Base-by-base conservation (phyloP, 1,140 invertebrate genomes). In the Drosophila quadrilineata region DNA sequence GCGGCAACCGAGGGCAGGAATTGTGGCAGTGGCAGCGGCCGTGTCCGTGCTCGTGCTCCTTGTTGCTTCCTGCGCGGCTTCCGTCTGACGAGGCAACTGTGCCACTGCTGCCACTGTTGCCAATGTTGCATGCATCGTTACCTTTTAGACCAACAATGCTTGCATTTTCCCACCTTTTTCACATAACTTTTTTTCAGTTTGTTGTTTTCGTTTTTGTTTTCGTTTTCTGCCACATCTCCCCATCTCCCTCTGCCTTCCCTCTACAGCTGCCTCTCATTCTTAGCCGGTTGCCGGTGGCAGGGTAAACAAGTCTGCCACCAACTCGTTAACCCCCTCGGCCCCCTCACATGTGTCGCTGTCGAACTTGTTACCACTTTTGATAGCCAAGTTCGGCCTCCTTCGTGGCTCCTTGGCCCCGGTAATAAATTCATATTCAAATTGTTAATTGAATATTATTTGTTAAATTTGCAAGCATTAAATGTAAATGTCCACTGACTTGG, bases 391-490 rank as follows among this genome's bases (percentile, higher is more conserved):
- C 77, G 77, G 77, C 77, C 77, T 72, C 77, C 79, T 50, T 68
- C 59, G 77, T 43, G 52, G 14, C 16, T 41, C 35, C 50, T 38
- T 56, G 58, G 64, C 68, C 76, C 69, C 82, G 75, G 75, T 87
- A 71, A 87, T 87, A 87, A 82, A 87, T 87, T 87, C 76, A 75
- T 87, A 87, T 87, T 87, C 84, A 87, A 87, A 87, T 87, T 82
- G 84, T 87, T 87, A 87, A 87, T 87, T 87, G 84, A 87, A 87
- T 87, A 87, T 87, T 87, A 87, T 87, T 87, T 84, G 84, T 87
- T 82, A 86, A 85, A 85, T 85, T 85, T 85, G 79, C 79, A 85
- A 86, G 82, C 82, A 87, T 87, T 86, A 82, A 87, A 76, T 87
- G 82, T 82, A 82, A 87, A 82, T 74, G 76, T 87, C 82, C 73